Percentiles rank a stretch among this genome's conserved stretches.
These are phyloP conservation scores for Atherinomorus stipes DNA, from an alignment of 2,113 vertebrate genomes.

Conservation along the genomic window DNA sequence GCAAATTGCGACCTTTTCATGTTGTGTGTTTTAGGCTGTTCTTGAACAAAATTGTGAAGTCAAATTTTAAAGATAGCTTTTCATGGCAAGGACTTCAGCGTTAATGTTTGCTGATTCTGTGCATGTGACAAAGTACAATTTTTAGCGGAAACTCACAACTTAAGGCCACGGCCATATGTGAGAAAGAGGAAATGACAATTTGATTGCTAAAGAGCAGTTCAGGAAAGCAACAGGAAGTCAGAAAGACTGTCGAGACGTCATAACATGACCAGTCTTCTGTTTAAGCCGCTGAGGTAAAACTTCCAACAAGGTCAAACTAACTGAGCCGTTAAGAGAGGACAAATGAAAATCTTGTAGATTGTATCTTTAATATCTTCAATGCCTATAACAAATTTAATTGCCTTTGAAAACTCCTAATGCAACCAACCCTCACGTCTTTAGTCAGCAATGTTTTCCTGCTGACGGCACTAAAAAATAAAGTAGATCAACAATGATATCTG, in stretches of 20 bases:
- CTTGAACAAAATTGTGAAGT: background rate
- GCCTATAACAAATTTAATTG: too few species aligned
- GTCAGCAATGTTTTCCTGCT: too few species aligned
- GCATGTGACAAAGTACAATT: background rate
- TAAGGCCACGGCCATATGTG: background rate
- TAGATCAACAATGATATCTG: too few species aligned
- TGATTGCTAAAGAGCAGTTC: conserved; percentile 57
- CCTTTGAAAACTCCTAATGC: background rate
- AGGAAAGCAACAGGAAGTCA: conserved; percentile 51
- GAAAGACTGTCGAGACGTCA: conserved; percentile 22
- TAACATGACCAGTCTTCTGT: conserved; percentile 20
- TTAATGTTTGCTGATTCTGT: background rate
- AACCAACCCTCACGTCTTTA: background rate
- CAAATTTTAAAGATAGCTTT: background rate
- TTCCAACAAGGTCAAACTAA: background rate
- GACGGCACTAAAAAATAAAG: background rate
- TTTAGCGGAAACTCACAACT: background rate
- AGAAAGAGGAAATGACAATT: conserved; percentile 62
- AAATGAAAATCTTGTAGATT: too few species aligned
- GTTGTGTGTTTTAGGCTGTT: background rate
- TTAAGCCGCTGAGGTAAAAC: conserved; percentile 11
- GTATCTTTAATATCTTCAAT: background rate
- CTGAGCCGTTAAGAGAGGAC: too few species aligned
- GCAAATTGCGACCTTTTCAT: conserved; percentile 67
- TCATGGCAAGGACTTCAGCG: background rate